A percentile compares a stretch with the other conserved stretches of the same genome.
phyloP scores from a whole-genome alignment of 2,888 invertebrate genomes.

The Halictus ligatus region DNA sequence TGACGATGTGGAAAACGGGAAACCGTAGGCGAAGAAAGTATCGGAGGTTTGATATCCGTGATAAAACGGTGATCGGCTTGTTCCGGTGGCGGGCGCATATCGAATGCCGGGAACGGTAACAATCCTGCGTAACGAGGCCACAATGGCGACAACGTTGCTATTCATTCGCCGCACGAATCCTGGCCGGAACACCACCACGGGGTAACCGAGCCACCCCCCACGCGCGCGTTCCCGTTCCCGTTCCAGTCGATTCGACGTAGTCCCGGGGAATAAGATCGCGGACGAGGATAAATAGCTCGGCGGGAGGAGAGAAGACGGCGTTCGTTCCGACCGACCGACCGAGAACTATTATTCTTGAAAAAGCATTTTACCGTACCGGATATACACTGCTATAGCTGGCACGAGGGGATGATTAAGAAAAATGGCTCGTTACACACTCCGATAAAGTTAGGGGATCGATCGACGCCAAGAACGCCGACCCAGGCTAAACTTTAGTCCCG shows the following conservation, averaged over 20 bases:
- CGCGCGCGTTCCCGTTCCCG: neutral
- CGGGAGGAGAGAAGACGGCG: neutral
- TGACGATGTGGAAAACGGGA: neutral
- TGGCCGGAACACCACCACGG: neutral
- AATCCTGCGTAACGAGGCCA: conserved; percentile 25
- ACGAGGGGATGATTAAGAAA: neutral
- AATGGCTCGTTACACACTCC: conserved; percentile 4
- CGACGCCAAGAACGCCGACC: neutral
- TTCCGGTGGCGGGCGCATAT: neutral
- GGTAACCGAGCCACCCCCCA: neutral
- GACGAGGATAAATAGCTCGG: conserved; percentile 17
- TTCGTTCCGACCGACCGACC: neutral
- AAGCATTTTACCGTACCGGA: conserved; percentile 1
- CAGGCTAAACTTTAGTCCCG: neutral
- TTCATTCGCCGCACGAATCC: conserved; percentile 19
- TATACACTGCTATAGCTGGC: neutral
- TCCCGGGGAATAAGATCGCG: conserved; percentile 16
- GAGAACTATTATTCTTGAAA: conserved; percentile 17
- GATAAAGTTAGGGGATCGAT: conserved; percentile 14
- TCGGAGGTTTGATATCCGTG: neutral
- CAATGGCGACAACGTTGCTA: conserved; percentile 2
- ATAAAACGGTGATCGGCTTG: neutral
- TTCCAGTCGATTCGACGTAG: neutral
- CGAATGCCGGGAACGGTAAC: neutral
- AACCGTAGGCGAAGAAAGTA: neutral